phyloP scores from a whole-genome alignment of 2,888 invertebrate genomes.

The Cataglyphis livida region DNA sequence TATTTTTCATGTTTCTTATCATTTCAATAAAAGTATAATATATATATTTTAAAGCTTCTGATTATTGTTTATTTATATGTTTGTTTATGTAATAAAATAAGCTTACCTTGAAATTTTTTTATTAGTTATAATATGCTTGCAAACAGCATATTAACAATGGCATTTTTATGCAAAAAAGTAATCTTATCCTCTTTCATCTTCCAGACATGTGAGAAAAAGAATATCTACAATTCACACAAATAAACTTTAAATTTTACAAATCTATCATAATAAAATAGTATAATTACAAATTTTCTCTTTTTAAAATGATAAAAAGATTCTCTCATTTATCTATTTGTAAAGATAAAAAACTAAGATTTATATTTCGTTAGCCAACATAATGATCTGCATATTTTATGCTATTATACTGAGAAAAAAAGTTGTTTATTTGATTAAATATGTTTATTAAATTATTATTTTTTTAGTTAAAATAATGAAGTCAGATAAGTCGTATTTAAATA shows the following conservation, averaged over 20 bases:
- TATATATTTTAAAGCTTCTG: neutral
- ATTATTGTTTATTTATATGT: neutral
- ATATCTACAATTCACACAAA: neutral
- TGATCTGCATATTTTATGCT: too few species aligned
- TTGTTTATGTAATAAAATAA: neutral
- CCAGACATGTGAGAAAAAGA: neutral
- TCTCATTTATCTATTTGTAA: too few species aligned
- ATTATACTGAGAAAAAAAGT: too few species aligned
- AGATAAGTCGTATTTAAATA: too few species aligned
- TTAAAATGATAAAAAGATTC: too few species aligned
- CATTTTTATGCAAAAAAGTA: neutral
- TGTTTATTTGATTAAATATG: too few species aligned
- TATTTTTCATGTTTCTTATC: neutral
- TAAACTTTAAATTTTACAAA: neutral
- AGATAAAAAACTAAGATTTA: too few species aligned
- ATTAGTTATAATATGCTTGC: neutral
- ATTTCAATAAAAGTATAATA: neutral
- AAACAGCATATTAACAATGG: too few species aligned
- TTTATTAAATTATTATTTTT: too few species aligned
- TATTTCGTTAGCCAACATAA: too few species aligned
- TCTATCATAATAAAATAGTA: neutral
- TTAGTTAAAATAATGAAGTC: too few species aligned
- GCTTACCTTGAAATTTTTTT: slow-evolving; percentile 1
- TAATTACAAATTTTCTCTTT: neutral
- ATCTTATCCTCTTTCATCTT: neutral